Percentiles rank a stretch among this genome's conserved stretches.
These are phyloP conservation scores for Antigone vipio DNA, from an alignment of 2,113 vertebrate genomes.

Conservation along the genomic window DNA sequence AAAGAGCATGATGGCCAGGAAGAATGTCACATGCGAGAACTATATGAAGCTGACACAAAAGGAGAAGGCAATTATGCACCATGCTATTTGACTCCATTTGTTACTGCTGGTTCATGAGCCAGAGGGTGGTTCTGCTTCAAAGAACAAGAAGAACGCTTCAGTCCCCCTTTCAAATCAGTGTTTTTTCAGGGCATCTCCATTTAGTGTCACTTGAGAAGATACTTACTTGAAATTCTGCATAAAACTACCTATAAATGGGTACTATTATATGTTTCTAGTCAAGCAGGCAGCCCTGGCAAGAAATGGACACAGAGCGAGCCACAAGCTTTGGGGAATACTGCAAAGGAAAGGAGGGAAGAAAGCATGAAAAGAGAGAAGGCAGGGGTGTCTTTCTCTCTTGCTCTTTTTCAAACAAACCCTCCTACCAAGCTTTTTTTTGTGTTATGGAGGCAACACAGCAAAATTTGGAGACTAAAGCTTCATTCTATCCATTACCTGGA, in stretches of 20 bases:
- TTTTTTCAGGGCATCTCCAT: neutral
- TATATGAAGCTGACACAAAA: slow-evolving; percentile 14
- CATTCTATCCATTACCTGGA: neutral
- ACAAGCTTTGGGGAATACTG: neutral
- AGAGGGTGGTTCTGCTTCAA: slow-evolving; percentile 41
- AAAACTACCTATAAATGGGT: neutral
- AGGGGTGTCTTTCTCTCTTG: neutral
- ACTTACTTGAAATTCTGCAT: neutral
- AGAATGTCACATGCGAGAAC: neutral
- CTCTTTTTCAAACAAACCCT: neutral
- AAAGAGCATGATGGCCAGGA: slow-evolving; percentile 4
- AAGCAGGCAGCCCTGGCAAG: neutral
- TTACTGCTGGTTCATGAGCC: neutral
- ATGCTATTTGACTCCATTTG: neutral
- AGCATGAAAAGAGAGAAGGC: neutral
- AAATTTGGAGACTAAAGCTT: neutral
- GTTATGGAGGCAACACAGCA: neutral
- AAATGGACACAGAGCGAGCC: neutral
- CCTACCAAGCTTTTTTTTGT: neutral
- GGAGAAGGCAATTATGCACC: neutral
- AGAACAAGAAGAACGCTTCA: neutral
- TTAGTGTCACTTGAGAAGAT: neutral
- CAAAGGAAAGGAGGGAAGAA: neutral
- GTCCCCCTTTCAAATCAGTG: neutral
- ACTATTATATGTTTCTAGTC: neutral